Evolutionary conservation across 2,888 invertebrate species (phyloP).

Genomic region (Aleiodes leptofemur): DNA sequence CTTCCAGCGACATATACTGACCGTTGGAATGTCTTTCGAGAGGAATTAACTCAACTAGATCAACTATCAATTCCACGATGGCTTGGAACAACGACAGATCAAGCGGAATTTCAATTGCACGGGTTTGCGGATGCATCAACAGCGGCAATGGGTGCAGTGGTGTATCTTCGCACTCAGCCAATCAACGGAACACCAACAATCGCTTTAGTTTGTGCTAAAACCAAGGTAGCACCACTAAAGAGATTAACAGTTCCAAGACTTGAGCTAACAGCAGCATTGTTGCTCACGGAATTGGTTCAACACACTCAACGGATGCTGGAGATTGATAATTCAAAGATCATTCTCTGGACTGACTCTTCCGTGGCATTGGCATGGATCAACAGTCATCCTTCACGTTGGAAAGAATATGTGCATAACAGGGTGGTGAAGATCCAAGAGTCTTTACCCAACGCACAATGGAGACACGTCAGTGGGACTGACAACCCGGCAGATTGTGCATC

Average conservation of each 20-base stretch:
- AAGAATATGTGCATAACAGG: constrained; percentile 59
- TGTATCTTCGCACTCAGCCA: constrained; percentile 23
- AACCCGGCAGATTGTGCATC: too few relatives aligned
- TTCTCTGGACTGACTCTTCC: constrained; percentile 56
- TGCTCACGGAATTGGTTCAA: too few relatives aligned
- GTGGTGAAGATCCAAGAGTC: constrained; percentile 56
- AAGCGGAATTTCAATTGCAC: constrained; percentile 20
- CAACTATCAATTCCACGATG: constrained; percentile 1
- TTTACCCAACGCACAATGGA: too few relatives aligned
- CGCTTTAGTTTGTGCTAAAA: background rate
- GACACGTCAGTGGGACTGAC: too few relatives aligned
- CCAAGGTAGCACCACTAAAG: background rate
- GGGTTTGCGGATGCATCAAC: constrained; percentile 48
- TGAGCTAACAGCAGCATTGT: too few relatives aligned
- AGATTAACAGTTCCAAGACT: background rate
- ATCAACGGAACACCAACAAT: background rate
- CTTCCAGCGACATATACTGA: background rate
- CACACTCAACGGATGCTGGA: too few relatives aligned
- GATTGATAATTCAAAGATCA: constrained; percentile 7
- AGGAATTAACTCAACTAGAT: too few relatives aligned
- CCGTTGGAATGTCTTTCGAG: too few relatives aligned
- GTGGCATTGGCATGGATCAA: constrained; percentile 56
- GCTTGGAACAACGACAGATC: constrained; percentile 59
- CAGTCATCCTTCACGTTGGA: constrained; percentile 55
- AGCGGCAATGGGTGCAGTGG: constrained; percentile 35